These are phyloP conservation scores for Pachypeltis micranthus DNA, from an alignment of 1,140 invertebrate species.

Conservation along the genomic window DNA sequence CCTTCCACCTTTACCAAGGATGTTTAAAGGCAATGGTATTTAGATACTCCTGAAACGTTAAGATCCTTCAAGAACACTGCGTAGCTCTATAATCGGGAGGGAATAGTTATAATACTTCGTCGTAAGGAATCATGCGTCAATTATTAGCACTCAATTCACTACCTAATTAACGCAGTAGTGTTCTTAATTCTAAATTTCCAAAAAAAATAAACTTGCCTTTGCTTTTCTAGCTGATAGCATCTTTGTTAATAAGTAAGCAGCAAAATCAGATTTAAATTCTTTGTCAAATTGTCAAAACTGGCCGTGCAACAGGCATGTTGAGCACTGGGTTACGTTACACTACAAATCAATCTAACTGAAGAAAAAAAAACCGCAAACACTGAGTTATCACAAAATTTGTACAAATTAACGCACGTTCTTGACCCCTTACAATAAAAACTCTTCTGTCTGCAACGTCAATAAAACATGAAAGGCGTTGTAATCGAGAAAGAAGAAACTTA, in stretches of 20 bases:
- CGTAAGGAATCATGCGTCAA: too few relatives aligned
- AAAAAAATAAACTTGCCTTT: neutral
- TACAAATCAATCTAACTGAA: neutral
- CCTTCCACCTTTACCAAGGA: too few relatives aligned
- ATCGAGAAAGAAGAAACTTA: too few relatives aligned
- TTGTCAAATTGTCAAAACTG: neutral
- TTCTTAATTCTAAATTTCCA: neutral
- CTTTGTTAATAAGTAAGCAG: neutral
- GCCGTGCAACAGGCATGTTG: neutral
- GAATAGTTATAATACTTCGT: too few relatives aligned
- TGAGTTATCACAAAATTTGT: neutral
- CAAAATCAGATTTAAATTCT: neutral
- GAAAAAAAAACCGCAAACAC: neutral
- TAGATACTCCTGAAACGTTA: too few relatives aligned
- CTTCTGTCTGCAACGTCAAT: too few relatives aligned
- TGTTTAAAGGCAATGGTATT: too few relatives aligned
- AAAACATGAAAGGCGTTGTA: too few relatives aligned
- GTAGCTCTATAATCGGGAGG: too few relatives aligned
- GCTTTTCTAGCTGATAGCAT: neutral
- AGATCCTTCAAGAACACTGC: too few relatives aligned
- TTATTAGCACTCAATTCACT: too few relatives aligned
- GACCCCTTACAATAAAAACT: neutral
- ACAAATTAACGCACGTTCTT: neutral
- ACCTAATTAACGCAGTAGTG: too few relatives aligned
- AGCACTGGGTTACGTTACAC: neutral